Evolutionary conservation across 2,888 invertebrate genomes (phyloP), one percentile per base, ranked within the genome.

Genomic region (Deilephila elpenor): DNA sequence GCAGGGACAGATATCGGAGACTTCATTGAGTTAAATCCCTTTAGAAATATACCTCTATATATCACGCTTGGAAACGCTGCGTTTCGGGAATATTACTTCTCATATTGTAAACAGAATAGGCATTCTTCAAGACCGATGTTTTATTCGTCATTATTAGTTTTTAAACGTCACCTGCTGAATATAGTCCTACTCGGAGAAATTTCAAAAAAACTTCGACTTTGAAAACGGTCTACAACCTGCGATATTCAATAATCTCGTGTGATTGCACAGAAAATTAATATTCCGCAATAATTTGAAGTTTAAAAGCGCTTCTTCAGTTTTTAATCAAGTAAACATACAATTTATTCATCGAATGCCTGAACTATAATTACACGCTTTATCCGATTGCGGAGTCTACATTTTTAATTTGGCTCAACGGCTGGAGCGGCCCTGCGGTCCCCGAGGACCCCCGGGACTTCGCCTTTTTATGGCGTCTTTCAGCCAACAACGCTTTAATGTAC

Each of bases 401-500:
- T 88, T 90, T 91, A 90, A 92, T 92, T 89, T 89, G 84, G 84
- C 86, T 90, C 87, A 85, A 84, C 84, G 85, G 82, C 82, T 83
- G 78, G 80, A 82, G 80, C 75, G 76, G 80, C 78, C 77, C 82
- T 77, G 78, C 74, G 81, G 87, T 91, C 93, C 88, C 91, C 70
- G 74, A 80, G 88, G 91, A 83, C 80, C 80, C 78, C 76, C 78
- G 81, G 83, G 83, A 81, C 84, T 79, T 86, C 83, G 89, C 87
- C 90, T 91, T 91, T 93, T 93, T 92, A 92, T 84, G 88, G 91
- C 88, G 86, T 87, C 85, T 88, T 88, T 85, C 88, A 88, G 88
- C 87, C 84, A 86, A 88, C 89, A 86, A 83, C 87, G 86, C 92
- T 92, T 91, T 93, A 93, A 93, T 93, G 93, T 92, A 88, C 88